These are phyloP conservation scores for Conopomorpha cramerella DNA, from an alignment of 1,140 invertebrate genomes.

Conservation along the genomic window DNA sequence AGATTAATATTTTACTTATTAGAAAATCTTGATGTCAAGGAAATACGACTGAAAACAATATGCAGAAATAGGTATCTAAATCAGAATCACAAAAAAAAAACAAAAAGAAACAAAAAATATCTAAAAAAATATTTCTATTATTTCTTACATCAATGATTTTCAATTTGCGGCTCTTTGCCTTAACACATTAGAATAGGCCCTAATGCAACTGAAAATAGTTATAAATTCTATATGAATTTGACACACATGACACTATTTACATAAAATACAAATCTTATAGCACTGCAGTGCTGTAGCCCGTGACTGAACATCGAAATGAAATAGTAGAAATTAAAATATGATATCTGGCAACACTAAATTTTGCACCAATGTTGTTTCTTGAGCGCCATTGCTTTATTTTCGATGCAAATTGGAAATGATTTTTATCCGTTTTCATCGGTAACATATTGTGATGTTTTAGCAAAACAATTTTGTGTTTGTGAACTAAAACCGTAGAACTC, in stretches of 20 bases:
- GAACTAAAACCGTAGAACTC: conserved; percentile 56
- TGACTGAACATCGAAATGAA: too few species aligned
- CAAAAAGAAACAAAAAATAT: neutral
- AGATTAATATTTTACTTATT: too few species aligned
- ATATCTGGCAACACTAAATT: conserved; percentile 38
- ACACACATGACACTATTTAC: too few species aligned
- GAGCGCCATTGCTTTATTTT: conserved; percentile 60
- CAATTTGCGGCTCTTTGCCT: too few species aligned
- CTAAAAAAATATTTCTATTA: neutral
- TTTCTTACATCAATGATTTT: neutral
- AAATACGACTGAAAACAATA: too few species aligned
- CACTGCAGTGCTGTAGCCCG: too few species aligned
- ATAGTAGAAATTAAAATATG: conserved; percentile 3
- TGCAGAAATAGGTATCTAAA: too few species aligned
- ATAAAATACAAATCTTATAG: too few species aligned
- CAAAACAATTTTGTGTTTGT: conserved; percentile 53
- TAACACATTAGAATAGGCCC: neutral
- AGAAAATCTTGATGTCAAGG: too few species aligned
- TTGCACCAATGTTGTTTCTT: conserved; percentile 50
- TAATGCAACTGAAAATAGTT: neutral
- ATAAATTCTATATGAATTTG: neutral
- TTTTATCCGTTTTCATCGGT: conserved; percentile 59
- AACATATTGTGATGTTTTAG: conserved; percentile 58
- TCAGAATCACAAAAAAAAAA: neutral
- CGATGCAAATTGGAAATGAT: conserved; percentile 58